Percentiles rank a stretch among this genome's conserved stretches.
Evolutionary conservation across 2,888 invertebrate species (phyloP).

Genomic region (Pediacus dermestoides): DNA sequence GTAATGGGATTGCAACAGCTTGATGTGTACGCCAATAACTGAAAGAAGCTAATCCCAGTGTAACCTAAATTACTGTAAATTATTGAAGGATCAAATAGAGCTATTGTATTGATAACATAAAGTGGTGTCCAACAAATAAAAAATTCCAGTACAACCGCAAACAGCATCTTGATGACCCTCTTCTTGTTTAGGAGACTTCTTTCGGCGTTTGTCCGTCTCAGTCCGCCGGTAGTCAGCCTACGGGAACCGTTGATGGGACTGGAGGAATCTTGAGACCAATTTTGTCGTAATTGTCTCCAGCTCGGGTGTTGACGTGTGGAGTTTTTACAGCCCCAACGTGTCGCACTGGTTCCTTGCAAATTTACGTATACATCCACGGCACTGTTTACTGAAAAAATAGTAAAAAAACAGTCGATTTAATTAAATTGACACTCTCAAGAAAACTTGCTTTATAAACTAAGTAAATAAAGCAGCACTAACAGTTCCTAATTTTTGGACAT

Average conservation of each 20-base stretch:
- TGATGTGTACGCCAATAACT: constrained; percentile 59
- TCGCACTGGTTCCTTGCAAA: constrained; percentile 46
- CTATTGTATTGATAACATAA: constrained; percentile 58
- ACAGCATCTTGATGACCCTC: constrained; percentile 61
- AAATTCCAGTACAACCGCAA: constrained; percentile 66
- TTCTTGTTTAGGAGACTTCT: constrained; percentile 52
- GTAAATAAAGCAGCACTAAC: no score
- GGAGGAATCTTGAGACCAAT: constrained; percentile 40
- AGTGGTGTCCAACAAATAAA: constrained; percentile 69
- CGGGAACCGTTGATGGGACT: constrained; percentile 25
- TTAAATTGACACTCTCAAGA: no score
- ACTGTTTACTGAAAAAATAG: no score
- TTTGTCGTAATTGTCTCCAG: constrained; percentile 39
- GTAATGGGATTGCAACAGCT: constrained; percentile 67
- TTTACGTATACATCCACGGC: constrained; percentile 51
- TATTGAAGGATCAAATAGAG: constrained; percentile 51
- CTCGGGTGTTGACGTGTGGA: constrained; percentile 39
- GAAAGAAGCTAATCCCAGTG: constrained; percentile 54
- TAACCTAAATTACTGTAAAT: constrained; percentile 52
- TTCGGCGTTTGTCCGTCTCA: constrained; percentile 51
- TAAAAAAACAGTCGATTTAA: no score
- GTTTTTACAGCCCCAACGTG: constrained; percentile 35
- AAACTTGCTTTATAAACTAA: no score
- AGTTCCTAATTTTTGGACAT: no score
- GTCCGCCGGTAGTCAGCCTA: constrained; percentile 22